A percentile compares a stretch with the other conserved stretches of the same genome.
phyloP scores from a whole-genome alignment of 2,888 invertebrate species.

The Caenorhabditis virilis region DNA sequence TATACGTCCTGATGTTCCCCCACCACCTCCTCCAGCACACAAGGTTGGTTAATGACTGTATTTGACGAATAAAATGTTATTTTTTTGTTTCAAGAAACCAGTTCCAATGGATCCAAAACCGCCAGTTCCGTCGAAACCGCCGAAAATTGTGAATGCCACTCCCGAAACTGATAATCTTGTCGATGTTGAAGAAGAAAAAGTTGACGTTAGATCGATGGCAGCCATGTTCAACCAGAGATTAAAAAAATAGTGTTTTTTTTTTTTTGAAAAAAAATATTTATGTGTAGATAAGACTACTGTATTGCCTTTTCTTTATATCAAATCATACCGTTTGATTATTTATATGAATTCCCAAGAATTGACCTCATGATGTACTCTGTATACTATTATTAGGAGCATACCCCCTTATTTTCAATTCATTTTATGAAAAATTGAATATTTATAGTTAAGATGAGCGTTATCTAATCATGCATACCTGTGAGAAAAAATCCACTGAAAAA shows the following conservation, averaged over 20 bases:
- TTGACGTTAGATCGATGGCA: constrained; percentile 28
- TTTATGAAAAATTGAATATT: too few species aligned
- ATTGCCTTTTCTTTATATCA: too few species aligned
- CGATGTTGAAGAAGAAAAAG: constrained; percentile 13
- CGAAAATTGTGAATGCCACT: constrained; percentile 1
- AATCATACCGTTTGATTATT: too few species aligned
- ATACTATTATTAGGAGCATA: too few species aligned
- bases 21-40: constrained; percentile 43
- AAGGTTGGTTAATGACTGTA: constrained; percentile 7
- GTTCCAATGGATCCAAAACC: constrained; percentile 17
- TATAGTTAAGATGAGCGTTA: too few species aligned
- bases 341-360: too few species aligned
- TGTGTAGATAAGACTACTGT: too few species aligned
- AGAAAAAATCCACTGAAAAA: too few species aligned
- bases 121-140: constrained; percentile 27
- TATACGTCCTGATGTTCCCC: constrained; percentile 40
- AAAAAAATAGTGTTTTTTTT: constrained; percentile 12
- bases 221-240: constrained; percentile 27
- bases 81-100: constrained; percentile 21
- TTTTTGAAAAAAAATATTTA: constrained; percentile 1
- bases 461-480: too few species aligned
- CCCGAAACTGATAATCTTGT: not conserved
- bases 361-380: too few species aligned
- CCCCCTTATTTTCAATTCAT: too few species aligned
- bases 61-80: not conserved